Evolutionary conservation across 2,888 invertebrate species (phyloP).

Genomic region (Thereva unica): DNA sequence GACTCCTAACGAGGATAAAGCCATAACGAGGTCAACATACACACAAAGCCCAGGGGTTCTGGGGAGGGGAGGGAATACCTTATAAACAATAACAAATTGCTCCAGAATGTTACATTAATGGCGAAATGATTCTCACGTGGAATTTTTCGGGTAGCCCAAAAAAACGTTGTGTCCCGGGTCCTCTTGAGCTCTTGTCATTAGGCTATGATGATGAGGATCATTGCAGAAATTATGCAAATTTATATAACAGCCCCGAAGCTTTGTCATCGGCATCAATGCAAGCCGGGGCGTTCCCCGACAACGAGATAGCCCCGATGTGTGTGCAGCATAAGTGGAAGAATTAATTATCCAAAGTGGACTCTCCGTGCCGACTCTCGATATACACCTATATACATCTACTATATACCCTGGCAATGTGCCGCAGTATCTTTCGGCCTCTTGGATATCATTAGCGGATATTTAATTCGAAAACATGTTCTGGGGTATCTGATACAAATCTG

Average conservation of each 20-base stretch:
- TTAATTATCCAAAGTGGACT: conserved; percentile 41
- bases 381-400: conserved; percentile 23
- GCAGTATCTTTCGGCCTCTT: conserved; percentile 32
- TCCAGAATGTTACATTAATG: not conserved
- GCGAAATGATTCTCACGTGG: not conserved
- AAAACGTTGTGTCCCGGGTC: not conserved
- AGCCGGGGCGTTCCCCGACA: conserved; percentile 23
- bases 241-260: conserved; percentile 28
- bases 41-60: not conserved
- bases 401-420: conserved; percentile 14
- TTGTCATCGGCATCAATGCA: conserved; percentile 37
- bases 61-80: not conserved
- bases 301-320: conserved; percentile 5
- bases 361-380: conserved; percentile 16
- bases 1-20: conserved; percentile 27
- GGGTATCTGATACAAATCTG: conserved; percentile 41
- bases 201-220: conserved; percentile 33
- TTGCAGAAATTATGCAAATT: conserved; percentile 40
- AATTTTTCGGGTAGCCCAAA: conserved; percentile 2
- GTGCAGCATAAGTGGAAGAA: conserved; percentile 39
- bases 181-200: conserved; percentile 17
- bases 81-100: conserved; percentile 30
- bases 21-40: conserved; percentile 29
- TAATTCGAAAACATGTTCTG: conserved; percentile 42
- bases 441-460: conserved; percentile 42